These are phyloP conservation scores for Orcinus orca DNA, from an alignment of 2,113 vertebrate species.

Conservation along the genomic window DNA sequence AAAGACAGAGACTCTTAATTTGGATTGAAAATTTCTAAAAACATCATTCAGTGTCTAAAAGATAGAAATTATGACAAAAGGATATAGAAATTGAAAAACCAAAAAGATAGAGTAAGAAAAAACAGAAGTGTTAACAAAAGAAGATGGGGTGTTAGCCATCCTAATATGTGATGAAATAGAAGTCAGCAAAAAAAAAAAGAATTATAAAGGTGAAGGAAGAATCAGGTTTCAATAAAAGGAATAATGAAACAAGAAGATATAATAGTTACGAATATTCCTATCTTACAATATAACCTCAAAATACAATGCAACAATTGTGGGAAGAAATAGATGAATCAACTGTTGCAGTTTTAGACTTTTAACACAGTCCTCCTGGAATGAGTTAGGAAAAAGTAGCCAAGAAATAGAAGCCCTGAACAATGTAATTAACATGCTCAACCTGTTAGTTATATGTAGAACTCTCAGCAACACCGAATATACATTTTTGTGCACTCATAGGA, in stretches of 20 bases:
- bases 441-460: background rate
- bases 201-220: background rate
- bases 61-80: background rate
- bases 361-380: background rate
- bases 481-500: background rate
- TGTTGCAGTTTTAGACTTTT: background rate
- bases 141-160: background rate
- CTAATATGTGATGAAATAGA: background rate
- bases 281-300: background rate
- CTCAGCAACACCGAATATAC: background rate
- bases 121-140: background rate
- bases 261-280: background rate
- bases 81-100: background rate
- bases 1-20: background rate
- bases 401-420: background rate
- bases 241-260: background rate
- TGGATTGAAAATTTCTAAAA: background rate
- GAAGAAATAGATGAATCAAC: background rate
- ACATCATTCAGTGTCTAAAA: background rate
- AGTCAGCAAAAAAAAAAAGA: background rate
- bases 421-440: background rate
- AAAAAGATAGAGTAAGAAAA: background rate
- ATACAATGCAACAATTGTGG: background rate
- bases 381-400: background rate
- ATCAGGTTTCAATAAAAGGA: background rate